These are phyloP conservation scores for Archilochus colubris DNA, from an alignment of 2,113 vertebrate species.

Conservation along the genomic window DNA sequence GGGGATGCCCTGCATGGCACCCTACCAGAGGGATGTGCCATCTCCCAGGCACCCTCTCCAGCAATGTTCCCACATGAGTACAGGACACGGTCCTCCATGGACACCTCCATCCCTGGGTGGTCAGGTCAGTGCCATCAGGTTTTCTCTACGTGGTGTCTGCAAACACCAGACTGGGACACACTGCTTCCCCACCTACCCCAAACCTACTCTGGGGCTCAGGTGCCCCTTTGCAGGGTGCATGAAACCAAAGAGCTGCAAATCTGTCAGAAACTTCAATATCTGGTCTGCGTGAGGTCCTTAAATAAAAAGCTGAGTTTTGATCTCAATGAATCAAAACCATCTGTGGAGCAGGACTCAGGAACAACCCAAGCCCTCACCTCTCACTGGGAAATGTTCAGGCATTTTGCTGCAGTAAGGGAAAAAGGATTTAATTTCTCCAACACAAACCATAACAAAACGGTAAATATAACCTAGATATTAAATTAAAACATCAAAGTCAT, in stretches of 20 bases:
- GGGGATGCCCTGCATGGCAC: neutral
- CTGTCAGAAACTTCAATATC: neutral
- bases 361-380: neutral
- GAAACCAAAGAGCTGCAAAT: neutral
- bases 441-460: neutral
- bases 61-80: neutral
- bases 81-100: neutral
- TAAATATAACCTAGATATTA: slow-evolving; percentile 45
- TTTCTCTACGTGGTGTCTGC: neutral
- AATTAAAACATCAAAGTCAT: slow-evolving; percentile 52
- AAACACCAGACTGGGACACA: neutral
- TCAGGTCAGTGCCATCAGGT: neutral
- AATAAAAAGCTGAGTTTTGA: neutral
- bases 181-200: neutral
- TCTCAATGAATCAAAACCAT: neutral
- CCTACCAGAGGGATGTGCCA: neutral
- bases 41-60: neutral
- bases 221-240: neutral
- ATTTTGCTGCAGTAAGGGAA: slow-evolving; percentile 8
- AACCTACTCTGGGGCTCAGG: neutral
- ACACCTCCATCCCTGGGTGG: accelerated
- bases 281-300: neutral
- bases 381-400: neutral
- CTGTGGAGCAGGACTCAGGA: neutral
- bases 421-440: slow-evolving; percentile 23